Base-by-base conservation (phyloP, 2,888 invertebrate genomes). In the Sturmia bella region DNA sequence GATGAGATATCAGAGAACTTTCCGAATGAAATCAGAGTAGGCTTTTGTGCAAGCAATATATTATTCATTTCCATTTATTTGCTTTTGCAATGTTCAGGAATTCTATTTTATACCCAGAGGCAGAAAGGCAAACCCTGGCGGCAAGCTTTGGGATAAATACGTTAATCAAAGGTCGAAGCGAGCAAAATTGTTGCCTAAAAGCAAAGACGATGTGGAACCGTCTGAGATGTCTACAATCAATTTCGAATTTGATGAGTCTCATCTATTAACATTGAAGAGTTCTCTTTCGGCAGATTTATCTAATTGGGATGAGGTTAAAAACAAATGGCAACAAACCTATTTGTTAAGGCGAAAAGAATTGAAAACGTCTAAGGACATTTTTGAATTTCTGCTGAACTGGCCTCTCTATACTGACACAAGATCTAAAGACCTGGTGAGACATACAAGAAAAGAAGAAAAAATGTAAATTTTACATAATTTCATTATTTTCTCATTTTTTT, bases 131-230 rank as follows among this genome's bases (percentile, higher is more conserved):
- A 77, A 70, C 39, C 57, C 70, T 24, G 69, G 69, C 2, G 69
- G 76, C 24, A 77, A 64, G 3, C 70, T 77, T n/a, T 64, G 70
- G 70, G 70, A 77, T 11, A 70, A 70, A 63, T 77, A 77, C 37
- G 69, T 63, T 2, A 70, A 77, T n/a, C 63, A 70, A 77, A 77
- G 27, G 24, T 19, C 69, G 27, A 76, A 69, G 17, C 61, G 76
- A 3, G 32, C 13, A n/a, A 52, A 61, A 0, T 15, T 17, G 5
- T 48, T 32, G 43, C 21, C 11, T 2, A 68, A 59, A 37, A 41
- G 17, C 19, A 37, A 76, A 45, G 52, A 54, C n/a, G 54, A 21
- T 48, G 37, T 56, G 32, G 56, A 69, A 13, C 9, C 12, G 9
- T 13, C 39, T 15, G 37, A 56, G 19, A 6, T 21, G 1, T 37